These are phyloP conservation scores for Actinopyga echinites DNA, from an alignment of 53 echinoderm and acorn worm genomes.

Conservation along the genomic window DNA sequence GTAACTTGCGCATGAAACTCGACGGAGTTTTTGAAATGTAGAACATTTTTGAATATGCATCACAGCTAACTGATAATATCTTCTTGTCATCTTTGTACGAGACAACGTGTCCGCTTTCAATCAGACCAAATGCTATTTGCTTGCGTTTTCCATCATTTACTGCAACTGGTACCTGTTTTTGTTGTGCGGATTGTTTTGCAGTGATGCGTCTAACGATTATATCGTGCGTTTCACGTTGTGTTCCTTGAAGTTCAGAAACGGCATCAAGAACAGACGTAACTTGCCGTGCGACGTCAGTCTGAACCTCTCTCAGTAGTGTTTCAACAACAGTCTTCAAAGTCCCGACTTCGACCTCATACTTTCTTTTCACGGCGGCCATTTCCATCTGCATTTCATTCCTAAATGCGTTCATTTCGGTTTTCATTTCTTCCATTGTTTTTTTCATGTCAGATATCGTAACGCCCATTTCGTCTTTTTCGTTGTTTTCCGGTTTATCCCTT, in stretches of 20 bases:
- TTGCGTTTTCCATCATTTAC: background rate
- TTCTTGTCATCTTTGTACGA: background rate
- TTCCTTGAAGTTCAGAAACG: background rate
- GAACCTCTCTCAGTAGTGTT: background rate
- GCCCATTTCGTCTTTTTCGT: no score
- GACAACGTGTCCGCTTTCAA: slow-evolving; percentile 1
- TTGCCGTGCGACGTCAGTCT: background rate
- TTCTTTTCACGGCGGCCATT: no score
- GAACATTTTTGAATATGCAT: background rate
- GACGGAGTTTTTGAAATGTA: background rate
- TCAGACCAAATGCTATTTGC: background rate
- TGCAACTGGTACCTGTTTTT: background rate
- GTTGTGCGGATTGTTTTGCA: background rate
- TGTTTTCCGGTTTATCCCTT: no score
- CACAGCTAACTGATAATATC: background rate
- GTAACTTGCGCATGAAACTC: background rate
- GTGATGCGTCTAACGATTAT: no score
- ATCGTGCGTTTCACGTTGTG: background rate
- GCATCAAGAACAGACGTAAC: background rate
- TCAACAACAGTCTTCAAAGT: no score
- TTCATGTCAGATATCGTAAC: no score
- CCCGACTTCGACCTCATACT: no score
- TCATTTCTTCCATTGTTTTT: no score
- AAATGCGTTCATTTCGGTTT: no score
- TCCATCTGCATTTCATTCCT: no score